phyloP scores from a whole-genome alignment of 2,113 vertebrate species.

The Arothron firmamentum region DNA sequence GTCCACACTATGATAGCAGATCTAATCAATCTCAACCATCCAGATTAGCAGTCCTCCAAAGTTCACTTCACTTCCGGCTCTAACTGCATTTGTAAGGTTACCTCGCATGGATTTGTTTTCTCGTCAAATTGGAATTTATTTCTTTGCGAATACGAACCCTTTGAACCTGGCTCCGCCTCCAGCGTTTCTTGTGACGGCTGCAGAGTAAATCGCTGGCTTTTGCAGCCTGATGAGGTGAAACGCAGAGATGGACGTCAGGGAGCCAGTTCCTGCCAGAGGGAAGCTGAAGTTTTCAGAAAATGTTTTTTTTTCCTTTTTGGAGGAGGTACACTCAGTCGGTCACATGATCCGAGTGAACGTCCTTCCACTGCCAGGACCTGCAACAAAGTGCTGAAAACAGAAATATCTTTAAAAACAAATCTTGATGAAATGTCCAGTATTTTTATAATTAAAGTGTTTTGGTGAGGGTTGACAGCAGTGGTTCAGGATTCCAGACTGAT shows the following conservation, averaged over 20 bases:
- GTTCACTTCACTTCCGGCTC: too few species aligned
- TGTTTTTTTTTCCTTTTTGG: too few species aligned
- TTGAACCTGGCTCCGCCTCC: slow-evolving; percentile 3
- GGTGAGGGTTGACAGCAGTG: background rate
- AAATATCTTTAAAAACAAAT: too few species aligned
- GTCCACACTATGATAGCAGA: too few species aligned
- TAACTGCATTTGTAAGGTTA: too few species aligned
- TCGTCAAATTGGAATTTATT: background rate
- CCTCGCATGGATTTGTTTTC: background rate
- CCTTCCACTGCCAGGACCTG: background rate
- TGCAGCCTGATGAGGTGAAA: slow-evolving; percentile 61
- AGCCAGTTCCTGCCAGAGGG: background rate
- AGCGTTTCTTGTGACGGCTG: slow-evolving; percentile 59
- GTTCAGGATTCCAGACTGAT: too few species aligned
- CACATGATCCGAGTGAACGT: background rate
- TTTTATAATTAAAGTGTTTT: background rate
- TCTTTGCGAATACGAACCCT: background rate
- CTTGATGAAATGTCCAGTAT: too few species aligned
- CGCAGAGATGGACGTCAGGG: slow-evolving; percentile 2
- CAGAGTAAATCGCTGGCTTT: slow-evolving; percentile 65
- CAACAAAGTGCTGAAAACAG: too few species aligned
- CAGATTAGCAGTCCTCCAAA: too few species aligned
- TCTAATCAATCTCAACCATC: too few species aligned
- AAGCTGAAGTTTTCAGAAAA: background rate
- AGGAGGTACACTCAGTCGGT: background rate